Conservation (phyloP, 2,888 invertebrate species). For the Morpho deidamia region DNA sequence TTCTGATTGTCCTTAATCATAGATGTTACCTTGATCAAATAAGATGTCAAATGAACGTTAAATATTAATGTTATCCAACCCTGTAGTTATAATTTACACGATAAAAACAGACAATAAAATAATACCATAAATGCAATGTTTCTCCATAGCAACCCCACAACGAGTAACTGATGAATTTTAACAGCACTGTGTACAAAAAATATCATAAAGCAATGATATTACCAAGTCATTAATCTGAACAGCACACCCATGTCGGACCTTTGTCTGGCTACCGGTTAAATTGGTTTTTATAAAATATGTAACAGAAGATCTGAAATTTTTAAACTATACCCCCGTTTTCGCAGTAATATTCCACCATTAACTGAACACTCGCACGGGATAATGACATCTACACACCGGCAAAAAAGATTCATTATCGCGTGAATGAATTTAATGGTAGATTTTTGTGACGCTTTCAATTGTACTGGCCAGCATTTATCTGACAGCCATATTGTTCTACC, state of each 20-base stretch:
- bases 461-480: conserved; percentile 45
- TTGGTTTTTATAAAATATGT: conserved; percentile 12
- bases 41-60: too few species aligned
- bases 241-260: not conserved
- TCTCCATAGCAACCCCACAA: too few species aligned
- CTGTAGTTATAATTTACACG: too few species aligned
- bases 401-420: not conserved
- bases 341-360: too few species aligned
- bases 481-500: conserved; percentile 57
- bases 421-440: not conserved
- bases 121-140: too few species aligned
- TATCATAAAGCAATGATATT: not conserved
- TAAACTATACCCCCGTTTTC: conserved; percentile 2
- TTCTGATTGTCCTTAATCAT: too few species aligned
- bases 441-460: conserved; percentile 1
- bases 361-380: not conserved
- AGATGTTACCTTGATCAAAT: too few species aligned
- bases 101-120: too few species aligned
- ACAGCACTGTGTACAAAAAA: not conserved
- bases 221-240: conserved; percentile 2
- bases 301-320: conserved; percentile 9
- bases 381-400: not conserved
- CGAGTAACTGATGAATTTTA: not conserved
- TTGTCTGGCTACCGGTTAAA: conserved; percentile 3
- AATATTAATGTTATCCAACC: too few species aligned